Evolutionary conservation across 2,113 vertebrate genomes (phyloP).

Genomic region (Poecile atricapillus): DNA sequence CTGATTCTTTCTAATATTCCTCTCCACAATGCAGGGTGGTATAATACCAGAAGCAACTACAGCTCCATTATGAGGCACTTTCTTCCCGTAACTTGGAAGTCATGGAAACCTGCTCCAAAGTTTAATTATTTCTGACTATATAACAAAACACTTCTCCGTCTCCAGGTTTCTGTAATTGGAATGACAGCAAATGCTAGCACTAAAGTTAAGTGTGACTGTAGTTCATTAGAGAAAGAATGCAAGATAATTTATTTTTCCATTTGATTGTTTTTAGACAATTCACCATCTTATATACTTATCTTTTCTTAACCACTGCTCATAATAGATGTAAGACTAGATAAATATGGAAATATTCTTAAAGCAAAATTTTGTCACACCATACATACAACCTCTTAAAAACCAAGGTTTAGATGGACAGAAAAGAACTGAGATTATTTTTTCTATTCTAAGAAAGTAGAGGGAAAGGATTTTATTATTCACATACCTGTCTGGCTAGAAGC

Average conservation of each 20-base stretch:
- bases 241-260: neutral
- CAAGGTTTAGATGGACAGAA: neutral
- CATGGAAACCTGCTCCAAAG: neutral
- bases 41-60: neutral
- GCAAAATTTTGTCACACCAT: neutral
- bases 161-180: constrained; percentile 19
- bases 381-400: neutral
- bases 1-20: neutral
- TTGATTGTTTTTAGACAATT: neutral
- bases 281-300: neutral
- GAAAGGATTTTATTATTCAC: neutral
- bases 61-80: neutral
- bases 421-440: neutral
- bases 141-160: constrained; percentile 9
- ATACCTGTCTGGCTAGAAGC: neutral
- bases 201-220: neutral
- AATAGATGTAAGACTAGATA: neutral
- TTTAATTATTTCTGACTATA: constrained; percentile 18
- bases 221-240: neutral
- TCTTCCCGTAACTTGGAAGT: neutral
- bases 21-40: neutral
- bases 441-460: neutral
- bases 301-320: neutral
- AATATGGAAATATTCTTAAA: neutral
- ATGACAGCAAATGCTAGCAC: neutral